Evolutionary conservation across 2,113 vertebrate species (phyloP), one percentile per base, ranked within the genome.

Genomic region (Pogonocichla stellata): DNA sequence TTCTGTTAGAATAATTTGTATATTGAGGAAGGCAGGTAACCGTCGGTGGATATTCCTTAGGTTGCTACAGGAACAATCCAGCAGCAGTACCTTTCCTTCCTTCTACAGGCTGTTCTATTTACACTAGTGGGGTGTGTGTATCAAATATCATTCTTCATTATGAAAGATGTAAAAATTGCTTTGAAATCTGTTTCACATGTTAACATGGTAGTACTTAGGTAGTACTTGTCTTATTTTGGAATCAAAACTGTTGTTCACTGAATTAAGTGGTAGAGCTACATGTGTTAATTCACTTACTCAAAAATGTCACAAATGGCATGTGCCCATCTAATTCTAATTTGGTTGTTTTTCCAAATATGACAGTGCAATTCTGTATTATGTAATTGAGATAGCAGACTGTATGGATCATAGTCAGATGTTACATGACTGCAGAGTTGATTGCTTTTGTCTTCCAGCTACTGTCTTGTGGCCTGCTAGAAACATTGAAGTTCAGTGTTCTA

Each of bases 401-500:
- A 11, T 17, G 50, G 8, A 40, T 74, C 67, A 33, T 56, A 56
- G 36, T 91, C 40, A 79, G 53, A 40, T 87, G 19, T 74, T 75
- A 60, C 7, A 28, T 65, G 36, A 57, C 36, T 60, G 25, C 8
- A 67, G 33, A 71, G 26, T 26, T 60, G 34, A 51, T 51, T 87
- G 60, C 36, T 79, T 90, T 90, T 96, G 20, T 94, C 36, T 96
- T 96, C 80, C 97, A 99, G 99, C 97, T 99, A 65, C 98, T 99
- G 95, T 99, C 99, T 40, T 99, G 98, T 98, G 99, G 98, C 64
- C 98, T 99, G 86, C 97, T 99, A 92, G 99, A 99, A 98, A 99
- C 98, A 19, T 97, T 99, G 95, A 99, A 99, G 95, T 99, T 99
- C 94, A 99, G 99, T 87, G 99, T 99, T 82, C 96, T 99, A 95